phyloP scores from a whole-genome alignment of 2,888 invertebrate genomes.

The Acleris literana region DNA sequence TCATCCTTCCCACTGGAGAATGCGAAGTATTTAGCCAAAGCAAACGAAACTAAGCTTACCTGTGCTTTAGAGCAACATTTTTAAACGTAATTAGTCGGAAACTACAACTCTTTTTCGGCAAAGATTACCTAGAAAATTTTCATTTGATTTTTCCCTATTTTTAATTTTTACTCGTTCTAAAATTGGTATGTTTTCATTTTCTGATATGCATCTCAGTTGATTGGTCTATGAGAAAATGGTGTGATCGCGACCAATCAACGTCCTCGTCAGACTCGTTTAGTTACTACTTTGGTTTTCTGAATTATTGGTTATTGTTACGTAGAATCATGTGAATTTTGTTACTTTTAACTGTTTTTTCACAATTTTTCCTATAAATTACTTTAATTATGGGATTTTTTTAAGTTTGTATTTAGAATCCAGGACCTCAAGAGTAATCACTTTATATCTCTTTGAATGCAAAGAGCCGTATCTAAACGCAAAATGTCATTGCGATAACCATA shows the following conservation, averaged over 20 bases:
- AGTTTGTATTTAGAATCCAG: too few species aligned
- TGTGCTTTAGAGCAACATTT: constrained; percentile 62
- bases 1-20: constrained; percentile 18
- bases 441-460: constrained; percentile 30
- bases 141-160: constrained; percentile 64
- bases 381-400: too few species aligned
- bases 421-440: not conserved
- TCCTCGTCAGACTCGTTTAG: constrained; percentile 11
- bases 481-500: constrained; percentile 23
- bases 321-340: not conserved
- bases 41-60: constrained; percentile 54
- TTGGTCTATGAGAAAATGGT: constrained; percentile 17
- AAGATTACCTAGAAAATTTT: constrained; percentile 60
- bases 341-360: too few species aligned
- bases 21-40: constrained; percentile 16
- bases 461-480: constrained; percentile 20
- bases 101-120: constrained; percentile 59
- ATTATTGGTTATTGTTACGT: constrained; percentile 7
- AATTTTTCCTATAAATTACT: too few species aligned
- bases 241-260: constrained; percentile 23
- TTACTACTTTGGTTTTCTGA: constrained; percentile 16
- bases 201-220: constrained; percentile 14
- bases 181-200: constrained; percentile 35
- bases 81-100: constrained; percentile 51
- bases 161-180: constrained; percentile 51